These are phyloP conservation scores for Drosophila longiperda DNA, from an alignment of 2,888 invertebrate genomes.

Conservation along the genomic window DNA sequence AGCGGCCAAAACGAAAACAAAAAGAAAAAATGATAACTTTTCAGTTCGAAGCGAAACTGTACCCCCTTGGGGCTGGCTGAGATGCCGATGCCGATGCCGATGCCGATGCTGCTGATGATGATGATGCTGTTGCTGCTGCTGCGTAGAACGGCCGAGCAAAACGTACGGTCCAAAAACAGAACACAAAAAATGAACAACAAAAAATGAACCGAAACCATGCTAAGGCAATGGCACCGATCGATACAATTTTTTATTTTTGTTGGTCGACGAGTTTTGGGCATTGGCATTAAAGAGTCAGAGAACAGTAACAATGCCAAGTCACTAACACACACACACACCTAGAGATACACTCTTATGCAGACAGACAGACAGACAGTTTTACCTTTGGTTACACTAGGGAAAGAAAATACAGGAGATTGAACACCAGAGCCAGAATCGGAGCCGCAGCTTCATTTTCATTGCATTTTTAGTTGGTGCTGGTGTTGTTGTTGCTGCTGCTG, in stretches of 20 bases:
- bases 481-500: conserved; percentile 42
- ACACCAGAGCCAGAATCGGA: conserved; percentile 46
- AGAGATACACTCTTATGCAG: conserved; percentile 18
- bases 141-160: conserved; percentile 62
- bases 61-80: conserved; percentile 72
- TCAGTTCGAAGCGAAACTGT: conserved; percentile 82
- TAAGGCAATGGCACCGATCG: conserved; percentile 64
- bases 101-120: conserved; percentile 18
- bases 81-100: conserved; percentile 46
- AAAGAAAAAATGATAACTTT: conserved; percentile 75
- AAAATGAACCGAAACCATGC: conserved; percentile 35
- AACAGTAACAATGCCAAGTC: conserved; percentile 74
- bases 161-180: conserved; percentile 64
- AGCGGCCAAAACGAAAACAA: conserved; percentile 63
- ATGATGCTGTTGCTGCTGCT: conserved; percentile 55
- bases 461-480: conserved; percentile 70
- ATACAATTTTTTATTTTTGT: conserved; percentile 69
- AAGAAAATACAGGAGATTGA: conserved; percentile 58
- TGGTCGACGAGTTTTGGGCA: conserved; percentile 70
- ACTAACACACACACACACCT: conserved; percentile 44
- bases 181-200: conserved; percentile 59
- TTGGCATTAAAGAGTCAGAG: conserved; percentile 74
- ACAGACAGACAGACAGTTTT: conserved; percentile 42
- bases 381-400: conserved; percentile 51
- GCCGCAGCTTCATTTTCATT: conserved; percentile 62